phyloP scores from a whole-genome alignment of 2,797 vertebrate species.

The Eupleurogrammus muticus region DNA sequence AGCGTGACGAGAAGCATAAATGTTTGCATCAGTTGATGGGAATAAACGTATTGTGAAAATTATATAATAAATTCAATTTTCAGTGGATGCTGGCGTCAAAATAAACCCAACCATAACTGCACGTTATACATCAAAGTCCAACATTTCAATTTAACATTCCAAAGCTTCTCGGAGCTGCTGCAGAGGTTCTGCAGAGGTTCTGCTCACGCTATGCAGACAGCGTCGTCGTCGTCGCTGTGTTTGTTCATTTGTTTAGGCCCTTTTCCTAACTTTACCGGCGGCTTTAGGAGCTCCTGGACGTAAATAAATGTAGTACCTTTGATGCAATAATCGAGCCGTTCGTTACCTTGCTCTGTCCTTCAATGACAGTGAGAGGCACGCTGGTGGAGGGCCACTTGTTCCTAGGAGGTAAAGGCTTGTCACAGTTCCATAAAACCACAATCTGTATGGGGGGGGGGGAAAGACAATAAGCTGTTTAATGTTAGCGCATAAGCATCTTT shows the following conservation, averaged over 20 bases:
- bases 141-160: no score
- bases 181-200: no score
- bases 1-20: not conserved
- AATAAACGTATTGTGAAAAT: no score
- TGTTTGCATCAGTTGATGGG: not conserved
- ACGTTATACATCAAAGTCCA: no score
- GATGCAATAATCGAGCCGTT: constrained; percentile 45
- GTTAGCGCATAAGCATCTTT: not conserved
- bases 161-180: no score
- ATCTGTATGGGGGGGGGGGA: constrained; percentile 69
- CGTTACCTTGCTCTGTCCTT: constrained; percentile 85
- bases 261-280: no score
- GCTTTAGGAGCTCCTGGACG: not conserved
- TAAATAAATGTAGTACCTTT: not conserved
- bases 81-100: not conserved
- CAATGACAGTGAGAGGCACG: constrained; percentile 84
- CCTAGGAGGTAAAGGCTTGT: constrained; percentile 84
- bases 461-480: not conserved
- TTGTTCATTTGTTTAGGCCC: no score
- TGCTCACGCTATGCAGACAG: no score
- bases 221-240: no score
- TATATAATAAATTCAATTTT: no score
- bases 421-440: constrained; percentile 86
- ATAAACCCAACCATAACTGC: no score
- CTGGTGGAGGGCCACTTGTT: constrained; percentile 87